phyloP scores from a whole-genome alignment of 2,797 vertebrate genomes.

The Triplophysa bombifrons region DNA sequence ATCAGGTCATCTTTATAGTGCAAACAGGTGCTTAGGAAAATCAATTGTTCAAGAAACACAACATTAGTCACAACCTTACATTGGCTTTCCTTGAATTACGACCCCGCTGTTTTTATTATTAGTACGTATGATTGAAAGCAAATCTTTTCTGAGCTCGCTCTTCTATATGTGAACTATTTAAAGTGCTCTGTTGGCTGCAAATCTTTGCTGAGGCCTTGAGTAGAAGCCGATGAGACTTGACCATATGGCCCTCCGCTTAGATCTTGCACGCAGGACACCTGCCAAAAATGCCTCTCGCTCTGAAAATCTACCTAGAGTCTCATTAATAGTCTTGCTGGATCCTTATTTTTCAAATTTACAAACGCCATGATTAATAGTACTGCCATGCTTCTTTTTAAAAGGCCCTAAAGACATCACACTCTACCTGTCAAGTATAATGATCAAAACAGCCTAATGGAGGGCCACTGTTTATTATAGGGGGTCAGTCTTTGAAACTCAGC shows the following conservation, averaged over 20 bases:
- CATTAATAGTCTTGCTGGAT: neutral
- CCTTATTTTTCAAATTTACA: neutral
- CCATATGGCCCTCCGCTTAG: slow-evolving; percentile 70
- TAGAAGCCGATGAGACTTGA: slow-evolving; percentile 71
- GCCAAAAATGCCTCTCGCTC: slow-evolving; percentile 66
- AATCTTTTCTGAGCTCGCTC: neutral
- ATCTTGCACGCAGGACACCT: slow-evolving; percentile 64
- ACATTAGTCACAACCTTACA: too few relatives aligned
- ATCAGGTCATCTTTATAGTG: too few relatives aligned
- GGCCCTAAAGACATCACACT: slow-evolving; percentile 16
- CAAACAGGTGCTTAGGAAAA: too few relatives aligned
- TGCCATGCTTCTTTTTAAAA: slow-evolving; percentile 16
- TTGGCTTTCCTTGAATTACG: neutral
- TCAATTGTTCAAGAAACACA: too few relatives aligned
- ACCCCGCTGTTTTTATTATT: neutral
- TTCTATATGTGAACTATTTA: slow-evolving; percentile 18
- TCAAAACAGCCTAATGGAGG: slow-evolving; percentile 39
- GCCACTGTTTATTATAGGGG: neutral
- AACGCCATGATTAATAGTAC: neutral
- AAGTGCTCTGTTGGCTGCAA: slow-evolving; percentile 8
- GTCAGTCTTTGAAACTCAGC: slow-evolving; percentile 10
- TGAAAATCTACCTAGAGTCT: slow-evolving; percentile 57
- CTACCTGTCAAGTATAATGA: slow-evolving; percentile 17
- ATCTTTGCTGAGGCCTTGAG: slow-evolving; percentile 61
- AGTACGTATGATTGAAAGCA: neutral